A percentile compares a stretch with the other conserved stretches of the same genome.
Evolutionary conservation across 2,113 vertebrate species (phyloP).

Genomic region (Oxyruncus cristatus): DNA sequence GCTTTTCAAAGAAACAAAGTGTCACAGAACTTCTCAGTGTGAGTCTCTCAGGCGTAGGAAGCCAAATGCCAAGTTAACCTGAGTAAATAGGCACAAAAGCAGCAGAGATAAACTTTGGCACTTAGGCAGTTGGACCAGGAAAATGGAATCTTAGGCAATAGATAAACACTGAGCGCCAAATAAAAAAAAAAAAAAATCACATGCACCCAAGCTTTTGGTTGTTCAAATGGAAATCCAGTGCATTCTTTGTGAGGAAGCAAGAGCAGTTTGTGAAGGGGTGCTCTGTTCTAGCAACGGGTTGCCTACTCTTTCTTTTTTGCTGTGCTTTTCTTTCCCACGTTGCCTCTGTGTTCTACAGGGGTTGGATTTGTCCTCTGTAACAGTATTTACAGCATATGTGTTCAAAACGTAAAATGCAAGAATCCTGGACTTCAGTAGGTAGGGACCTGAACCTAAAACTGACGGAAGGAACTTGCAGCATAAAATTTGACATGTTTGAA

Average conservation of each 20-base stretch:
- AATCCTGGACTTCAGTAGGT: not conserved
- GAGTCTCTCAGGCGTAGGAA: not conserved
- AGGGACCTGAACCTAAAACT: not conserved
- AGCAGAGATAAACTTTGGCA: constrained; percentile 46
- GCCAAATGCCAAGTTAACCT: constrained; percentile 37
- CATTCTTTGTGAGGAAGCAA: not conserved
- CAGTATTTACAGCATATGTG: not conserved
- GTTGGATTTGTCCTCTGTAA: not conserved
- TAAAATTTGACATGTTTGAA: not conserved
- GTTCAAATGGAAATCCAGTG: constrained; percentile 32
- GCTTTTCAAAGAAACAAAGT: constrained; percentile 11
- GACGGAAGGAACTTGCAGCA: not conserved
- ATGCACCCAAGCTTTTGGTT: not conserved
- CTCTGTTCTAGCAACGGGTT: not conserved
- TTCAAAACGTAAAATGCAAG: not conserved
- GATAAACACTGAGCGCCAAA: constrained; percentile 13
- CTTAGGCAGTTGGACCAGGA: not conserved
- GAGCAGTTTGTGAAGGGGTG: not conserved
- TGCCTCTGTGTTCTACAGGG: not conserved
- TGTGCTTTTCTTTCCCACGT: not conserved
- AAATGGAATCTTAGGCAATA: constrained; percentile 26
- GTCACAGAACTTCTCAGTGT: not conserved
- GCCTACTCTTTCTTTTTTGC: not conserved
- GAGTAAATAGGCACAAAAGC: constrained; percentile 47
- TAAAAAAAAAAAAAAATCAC: not conserved